phyloP scores from a whole-genome alignment of 2,797 vertebrate species.

The Martes flavigula region DNA sequence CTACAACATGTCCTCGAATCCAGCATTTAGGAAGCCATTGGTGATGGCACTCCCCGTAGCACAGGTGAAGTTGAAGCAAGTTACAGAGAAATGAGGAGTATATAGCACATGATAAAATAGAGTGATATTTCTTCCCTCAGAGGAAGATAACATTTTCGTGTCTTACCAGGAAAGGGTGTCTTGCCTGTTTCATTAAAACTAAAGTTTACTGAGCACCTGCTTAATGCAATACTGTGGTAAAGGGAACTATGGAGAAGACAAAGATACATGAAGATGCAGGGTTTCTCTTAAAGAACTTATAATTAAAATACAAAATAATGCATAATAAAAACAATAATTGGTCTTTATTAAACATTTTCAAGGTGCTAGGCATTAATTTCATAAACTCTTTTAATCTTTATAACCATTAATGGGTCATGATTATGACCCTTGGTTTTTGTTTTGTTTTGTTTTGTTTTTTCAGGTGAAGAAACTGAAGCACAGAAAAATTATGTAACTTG shows the following conservation, averaged over 20 bases:
- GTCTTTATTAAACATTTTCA: not conserved
- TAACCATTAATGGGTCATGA: too few relatives aligned
- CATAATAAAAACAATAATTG: not conserved
- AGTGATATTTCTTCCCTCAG: not conserved
- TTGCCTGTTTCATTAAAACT: too few relatives aligned
- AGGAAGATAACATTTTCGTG: not conserved
- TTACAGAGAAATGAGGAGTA: not conserved
- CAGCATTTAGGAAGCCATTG: not conserved
- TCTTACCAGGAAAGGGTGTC: not conserved
- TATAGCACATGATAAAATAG: not conserved
- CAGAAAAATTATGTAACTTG: too few relatives aligned
- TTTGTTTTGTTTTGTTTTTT: not conserved
- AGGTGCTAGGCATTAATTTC: not conserved
- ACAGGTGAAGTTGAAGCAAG: not conserved
- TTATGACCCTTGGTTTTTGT: too few relatives aligned
- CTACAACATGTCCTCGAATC: not conserved
- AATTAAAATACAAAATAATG: not conserved
- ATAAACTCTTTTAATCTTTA: too few relatives aligned
- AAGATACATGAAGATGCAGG: not conserved
- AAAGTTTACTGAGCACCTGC: too few relatives aligned
- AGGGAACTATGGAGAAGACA: not conserved
- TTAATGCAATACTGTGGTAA: too few relatives aligned
- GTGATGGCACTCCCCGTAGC: not conserved
- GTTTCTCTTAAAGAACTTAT: not conserved
- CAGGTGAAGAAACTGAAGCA: too few relatives aligned